A percentile compares a stretch with the other conserved stretches of the same genome.
phyloP scores from a whole-genome alignment of 2,113 vertebrate species.

The Muntiacus reevesi region DNA sequence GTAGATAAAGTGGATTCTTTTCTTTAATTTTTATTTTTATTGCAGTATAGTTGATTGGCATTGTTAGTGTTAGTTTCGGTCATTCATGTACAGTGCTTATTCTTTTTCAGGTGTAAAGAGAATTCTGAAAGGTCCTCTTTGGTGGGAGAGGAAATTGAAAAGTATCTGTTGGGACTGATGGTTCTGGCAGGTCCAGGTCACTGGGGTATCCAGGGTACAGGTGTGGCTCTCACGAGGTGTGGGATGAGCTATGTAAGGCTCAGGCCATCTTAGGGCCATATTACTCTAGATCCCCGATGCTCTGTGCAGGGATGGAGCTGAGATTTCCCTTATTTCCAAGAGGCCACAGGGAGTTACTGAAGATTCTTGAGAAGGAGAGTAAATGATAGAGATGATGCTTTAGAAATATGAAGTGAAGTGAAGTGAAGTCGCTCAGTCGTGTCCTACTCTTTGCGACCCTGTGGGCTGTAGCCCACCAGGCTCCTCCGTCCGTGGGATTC shows the following conservation, averaged over 20 bases:
- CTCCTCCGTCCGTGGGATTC: too few relatives aligned
- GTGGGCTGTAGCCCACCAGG: too few relatives aligned
- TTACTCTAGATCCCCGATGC: too few relatives aligned
- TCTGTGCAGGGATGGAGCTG: not conserved
- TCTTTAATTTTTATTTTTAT: not conserved
- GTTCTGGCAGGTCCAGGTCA: fast-evolving
- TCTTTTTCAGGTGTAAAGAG: not conserved
- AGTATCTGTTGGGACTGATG: not conserved
- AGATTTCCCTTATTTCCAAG: not conserved
- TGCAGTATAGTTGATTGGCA: not conserved
- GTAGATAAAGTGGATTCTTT: not conserved
- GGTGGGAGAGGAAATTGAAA: not conserved
- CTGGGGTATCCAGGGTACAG: too few relatives aligned
- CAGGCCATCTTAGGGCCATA: not conserved
- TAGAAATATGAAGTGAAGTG: not conserved
- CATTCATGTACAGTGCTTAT: not conserved
- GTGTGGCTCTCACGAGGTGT: fast-evolving
- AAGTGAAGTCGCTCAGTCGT: too few relatives aligned
- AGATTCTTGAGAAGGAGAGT: not conserved
- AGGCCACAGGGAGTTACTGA: not conserved
- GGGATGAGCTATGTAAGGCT: not conserved
- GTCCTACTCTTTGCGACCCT: too few relatives aligned
- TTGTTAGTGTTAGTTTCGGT: not conserved
- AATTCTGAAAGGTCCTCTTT: not conserved
- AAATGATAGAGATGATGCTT: not conserved